phyloP scores from a whole-genome alignment of 2,797 vertebrate genomes.

The Babyrousa celebensis region DNA sequence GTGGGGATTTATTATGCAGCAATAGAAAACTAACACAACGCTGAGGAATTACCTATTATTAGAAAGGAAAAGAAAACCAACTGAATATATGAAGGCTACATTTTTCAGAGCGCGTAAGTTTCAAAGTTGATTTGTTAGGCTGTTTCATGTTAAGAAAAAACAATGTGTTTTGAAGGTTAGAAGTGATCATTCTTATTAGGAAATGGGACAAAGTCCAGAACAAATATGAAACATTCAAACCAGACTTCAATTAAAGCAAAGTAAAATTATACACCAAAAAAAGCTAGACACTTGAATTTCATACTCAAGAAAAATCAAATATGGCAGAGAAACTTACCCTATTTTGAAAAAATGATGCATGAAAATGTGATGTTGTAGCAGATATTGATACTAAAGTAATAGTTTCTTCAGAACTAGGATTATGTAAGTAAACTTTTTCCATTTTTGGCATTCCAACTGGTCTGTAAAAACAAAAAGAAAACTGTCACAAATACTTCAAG shows the following conservation, averaged over 20 bases:
- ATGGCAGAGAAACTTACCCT: constrained; percentile 94
- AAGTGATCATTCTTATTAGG: constrained; percentile 54
- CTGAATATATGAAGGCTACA: neutral
- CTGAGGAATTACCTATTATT: neutral
- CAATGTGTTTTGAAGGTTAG: neutral
- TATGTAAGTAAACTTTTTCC: constrained; percentile 99
- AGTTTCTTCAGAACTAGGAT: constrained; percentile 99
- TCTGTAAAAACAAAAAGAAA: constrained; percentile 90
- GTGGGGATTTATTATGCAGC: neutral
- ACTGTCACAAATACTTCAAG: constrained; percentile 33
- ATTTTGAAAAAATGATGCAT: constrained; percentile 99
- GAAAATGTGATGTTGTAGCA: constrained; percentile 99
- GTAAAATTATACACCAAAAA: constrained; percentile 56
- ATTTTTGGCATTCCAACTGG: constrained; percentile 99
- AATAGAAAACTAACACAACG: neutral
- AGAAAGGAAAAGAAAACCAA: constrained; percentile 54
- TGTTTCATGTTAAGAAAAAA: constrained; percentile 73
- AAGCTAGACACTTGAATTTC: constrained; percentile 30
- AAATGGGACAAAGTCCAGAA: constrained; percentile 34
- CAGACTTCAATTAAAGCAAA: constrained; percentile 41
- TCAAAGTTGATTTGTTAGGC: constrained; percentile 16
- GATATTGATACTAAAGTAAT: constrained; percentile 99
- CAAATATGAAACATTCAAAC: constrained; percentile 39
- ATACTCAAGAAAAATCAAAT: constrained; percentile 44
- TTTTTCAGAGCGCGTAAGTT: constrained; percentile 34